phyloP scores from a whole-genome alignment of 2,797 vertebrate species.

The Rhynchonycteris naso region DNA sequence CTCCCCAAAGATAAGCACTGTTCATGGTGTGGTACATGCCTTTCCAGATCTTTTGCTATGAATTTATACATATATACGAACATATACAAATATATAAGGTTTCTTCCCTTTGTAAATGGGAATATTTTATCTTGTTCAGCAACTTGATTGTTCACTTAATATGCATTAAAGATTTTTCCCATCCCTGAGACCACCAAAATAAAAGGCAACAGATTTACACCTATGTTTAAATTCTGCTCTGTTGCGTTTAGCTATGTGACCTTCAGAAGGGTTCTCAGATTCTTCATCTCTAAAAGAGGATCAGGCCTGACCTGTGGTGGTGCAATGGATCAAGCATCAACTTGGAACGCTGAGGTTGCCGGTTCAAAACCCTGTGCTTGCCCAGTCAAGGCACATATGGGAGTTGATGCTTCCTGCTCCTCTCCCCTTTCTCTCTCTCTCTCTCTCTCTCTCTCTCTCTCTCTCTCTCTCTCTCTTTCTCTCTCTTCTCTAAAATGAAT shows the following conservation, averaged over 20 bases:
- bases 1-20: background rate
- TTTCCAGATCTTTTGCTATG: background rate
- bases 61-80: background rate
- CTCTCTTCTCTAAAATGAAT: too few species aligned
- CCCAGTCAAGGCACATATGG: too few species aligned
- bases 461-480: too few species aligned
- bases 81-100: background rate
- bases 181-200: background rate
- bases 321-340: too few species aligned
- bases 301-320: too few species aligned
- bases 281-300: constrained; percentile 38
- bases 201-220: background rate
- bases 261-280: background rate
- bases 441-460: too few species aligned
- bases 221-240: background rate
- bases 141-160: background rate
- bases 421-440: too few species aligned
- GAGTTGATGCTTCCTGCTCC: too few species aligned
- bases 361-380: too few species aligned
- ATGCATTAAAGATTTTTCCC: background rate
- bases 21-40: background rate
- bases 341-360: too few species aligned
- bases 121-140: background rate
- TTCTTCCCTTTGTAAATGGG: background rate
- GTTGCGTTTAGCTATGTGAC: background rate